Conservation (phyloP, 2,113 vertebrate species). For the Tamias sibiricus region DNA sequence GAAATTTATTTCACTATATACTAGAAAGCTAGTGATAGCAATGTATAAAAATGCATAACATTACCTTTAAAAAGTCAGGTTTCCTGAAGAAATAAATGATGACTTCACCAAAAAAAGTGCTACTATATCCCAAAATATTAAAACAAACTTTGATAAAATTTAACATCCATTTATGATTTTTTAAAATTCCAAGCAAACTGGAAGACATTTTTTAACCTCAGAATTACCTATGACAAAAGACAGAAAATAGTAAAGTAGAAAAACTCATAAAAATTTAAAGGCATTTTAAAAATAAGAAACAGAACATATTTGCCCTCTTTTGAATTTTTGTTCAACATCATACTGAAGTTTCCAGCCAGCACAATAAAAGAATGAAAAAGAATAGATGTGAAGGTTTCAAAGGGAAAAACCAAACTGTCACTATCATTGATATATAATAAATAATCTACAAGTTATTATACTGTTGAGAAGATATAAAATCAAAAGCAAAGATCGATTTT, state of each 20-base stretch:
- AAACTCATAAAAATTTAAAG: neutral
- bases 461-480: neutral
- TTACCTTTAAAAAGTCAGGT: neutral
- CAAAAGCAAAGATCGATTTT: neutral
- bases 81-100: neutral
- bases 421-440: neutral
- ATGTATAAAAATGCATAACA: neutral
- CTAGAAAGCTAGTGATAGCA: neutral
- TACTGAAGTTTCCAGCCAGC: neutral
- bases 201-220: neutral
- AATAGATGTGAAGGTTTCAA: neutral
- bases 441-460: neutral
- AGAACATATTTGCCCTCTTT: neutral
- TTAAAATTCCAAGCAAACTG: neutral
- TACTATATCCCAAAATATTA: neutral
- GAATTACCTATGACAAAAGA: neutral
- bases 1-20: neutral
- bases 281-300: neutral
- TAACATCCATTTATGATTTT: neutral
- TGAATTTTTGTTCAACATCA: neutral
- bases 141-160: neutral
- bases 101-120: neutral
- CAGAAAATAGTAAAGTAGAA: neutral
- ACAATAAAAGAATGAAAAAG: neutral
- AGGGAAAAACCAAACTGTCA: neutral